Evolutionary conservation across 1,140 invertebrate genomes (phyloP).

Genomic region (Reticulitermes speratus): DNA sequence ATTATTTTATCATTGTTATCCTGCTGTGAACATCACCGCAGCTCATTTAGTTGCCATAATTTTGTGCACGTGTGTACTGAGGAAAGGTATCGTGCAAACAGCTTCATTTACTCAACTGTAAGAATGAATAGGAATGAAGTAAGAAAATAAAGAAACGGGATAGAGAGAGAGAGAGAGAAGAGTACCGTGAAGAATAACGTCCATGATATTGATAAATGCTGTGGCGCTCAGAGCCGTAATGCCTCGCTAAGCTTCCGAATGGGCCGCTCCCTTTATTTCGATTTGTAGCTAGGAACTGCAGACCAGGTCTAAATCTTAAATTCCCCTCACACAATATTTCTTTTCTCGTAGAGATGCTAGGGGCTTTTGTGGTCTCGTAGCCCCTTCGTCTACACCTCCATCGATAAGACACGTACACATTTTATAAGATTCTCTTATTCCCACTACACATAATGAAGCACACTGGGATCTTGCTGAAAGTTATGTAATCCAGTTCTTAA

Average conservation of each 20-base stretch:
- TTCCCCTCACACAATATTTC: slow-evolving; percentile 5
- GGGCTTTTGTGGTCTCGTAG: background rate
- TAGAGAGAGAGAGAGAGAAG: background rate
- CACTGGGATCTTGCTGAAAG: background rate
- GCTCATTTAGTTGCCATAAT: too few relatives aligned
- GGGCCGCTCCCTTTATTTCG: background rate
- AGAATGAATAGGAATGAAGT: background rate
- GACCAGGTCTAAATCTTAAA: slow-evolving; percentile 10
- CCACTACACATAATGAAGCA: background rate
- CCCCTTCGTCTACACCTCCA: background rate
- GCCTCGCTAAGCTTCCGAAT: background rate
- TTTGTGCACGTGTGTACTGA: background rate
- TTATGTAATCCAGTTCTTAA: background rate
- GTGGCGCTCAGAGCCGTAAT: background rate
- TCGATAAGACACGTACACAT: background rate
- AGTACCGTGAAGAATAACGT: slow-evolving; percentile 6
- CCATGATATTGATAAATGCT: slow-evolving; percentile 7
- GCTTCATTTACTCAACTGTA: background rate
- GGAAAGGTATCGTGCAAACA: background rate
- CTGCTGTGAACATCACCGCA: too few relatives aligned
- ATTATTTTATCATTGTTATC: too few relatives aligned
- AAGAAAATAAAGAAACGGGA: background rate
- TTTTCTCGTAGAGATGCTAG: background rate
- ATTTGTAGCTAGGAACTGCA: background rate
- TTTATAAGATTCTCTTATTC: background rate